Percentiles rank a stretch among this genome's conserved stretches.
Evolutionary conservation across 2,113 vertebrate genomes (phyloP).

Genomic region (Oryctolagus cuniculus): mOryCun1.1 NC_091441.1:17946001-17946500

Average conservation of each 20-base stretch:
- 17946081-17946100: neutral
- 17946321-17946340: neutral
- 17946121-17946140: neutral
- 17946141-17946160: neutral
- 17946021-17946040: neutral
- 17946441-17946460: neutral
- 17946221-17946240: neutral
- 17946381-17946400: neutral
- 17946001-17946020: neutral
- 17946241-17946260: neutral
- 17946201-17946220: neutral
- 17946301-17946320: neutral
- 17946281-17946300: neutral
- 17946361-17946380: neutral
- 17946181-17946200: neutral
- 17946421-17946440: neutral
- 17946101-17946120: neutral
- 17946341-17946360: neutral
- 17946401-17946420: neutral
- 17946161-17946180: slow-evolving; percentile 14
- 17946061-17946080: neutral
- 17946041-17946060: neutral
- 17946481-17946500: neutral
- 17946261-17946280: neutral
- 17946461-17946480: slow-evolving; percentile 5